These are phyloP conservation scores for Flabesymbios commensalis DNA, from an alignment of 2,888 invertebrate species.

Conservation along the genomic window DNA sequence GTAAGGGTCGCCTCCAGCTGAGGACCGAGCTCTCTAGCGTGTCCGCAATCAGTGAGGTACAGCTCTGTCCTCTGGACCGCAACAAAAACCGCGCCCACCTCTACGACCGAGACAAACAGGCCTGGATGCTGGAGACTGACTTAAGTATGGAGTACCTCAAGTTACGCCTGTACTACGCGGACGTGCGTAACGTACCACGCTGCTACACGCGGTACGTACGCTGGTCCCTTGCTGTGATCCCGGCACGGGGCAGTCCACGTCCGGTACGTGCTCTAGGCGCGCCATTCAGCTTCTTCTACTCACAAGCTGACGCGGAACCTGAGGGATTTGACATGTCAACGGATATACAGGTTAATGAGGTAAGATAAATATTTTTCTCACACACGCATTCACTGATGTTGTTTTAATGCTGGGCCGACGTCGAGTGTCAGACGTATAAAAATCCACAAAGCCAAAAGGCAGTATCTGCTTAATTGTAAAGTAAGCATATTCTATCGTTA, in stretches of 20 bases:
- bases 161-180: conserved; percentile 69
- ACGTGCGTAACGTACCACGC: conserved; percentile 71
- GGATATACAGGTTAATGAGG: conserved; percentile 75
- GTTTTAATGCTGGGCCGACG: no score
- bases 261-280: conserved; percentile 42
- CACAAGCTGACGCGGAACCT: conserved; percentile 76
- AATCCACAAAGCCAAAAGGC: no score
- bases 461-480: no score
- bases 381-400: no score
- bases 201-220: conserved; percentile 70
- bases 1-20: conserved; percentile 65
- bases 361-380: conserved; percentile 52
- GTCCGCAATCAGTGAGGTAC: conserved; percentile 71
- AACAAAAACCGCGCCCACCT: conserved; percentile 64
- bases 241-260: conserved; percentile 11
- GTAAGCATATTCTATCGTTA: no score
- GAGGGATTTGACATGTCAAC: conserved; percentile 83
- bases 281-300: conserved; percentile 79
- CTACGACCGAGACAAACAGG: conserved; percentile 80
- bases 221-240: conserved; percentile 39
- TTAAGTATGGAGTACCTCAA: conserved; percentile 77
- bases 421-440: no score
- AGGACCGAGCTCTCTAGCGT: conserved; percentile 77
- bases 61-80: conserved; percentile 47
- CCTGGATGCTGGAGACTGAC: conserved; percentile 79